These are phyloP conservation scores for Penaeus monodon DNA, from an alignment of 2,888 invertebrate species.

Conservation along the genomic window DNA sequence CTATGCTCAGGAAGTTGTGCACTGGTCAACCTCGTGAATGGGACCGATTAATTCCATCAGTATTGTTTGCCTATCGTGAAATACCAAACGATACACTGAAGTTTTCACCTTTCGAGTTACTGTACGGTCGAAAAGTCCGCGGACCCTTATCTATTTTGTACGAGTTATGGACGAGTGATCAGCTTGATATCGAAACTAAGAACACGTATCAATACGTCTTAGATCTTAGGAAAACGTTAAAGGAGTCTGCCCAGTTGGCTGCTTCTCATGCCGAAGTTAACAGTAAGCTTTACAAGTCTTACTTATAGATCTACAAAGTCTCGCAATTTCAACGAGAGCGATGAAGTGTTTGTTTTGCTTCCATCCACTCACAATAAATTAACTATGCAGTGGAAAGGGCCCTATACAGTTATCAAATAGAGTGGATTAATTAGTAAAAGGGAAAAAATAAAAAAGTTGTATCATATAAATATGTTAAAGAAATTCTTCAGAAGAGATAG, in stretches of 20 bases:
- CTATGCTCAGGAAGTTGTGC: slow-evolving; percentile 4
- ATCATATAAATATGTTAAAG: slow-evolving; percentile 35
- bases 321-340: neutral
- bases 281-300: neutral
- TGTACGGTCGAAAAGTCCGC: slow-evolving; percentile 27
- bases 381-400: slow-evolving; percentile 31
- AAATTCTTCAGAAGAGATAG: neutral
- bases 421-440: slow-evolving; percentile 7
- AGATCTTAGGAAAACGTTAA: slow-evolving; percentile 10
- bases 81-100: slow-evolving; percentile 19
- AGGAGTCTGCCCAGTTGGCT: slow-evolving; percentile 22
- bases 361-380: slow-evolving; percentile 18
- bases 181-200: neutral
- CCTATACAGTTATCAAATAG: slow-evolving; percentile 5
- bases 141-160: slow-evolving; percentile 19
- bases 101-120: slow-evolving; percentile 34
- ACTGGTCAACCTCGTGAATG: neutral
- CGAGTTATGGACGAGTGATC: neutral
- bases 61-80: slow-evolving; percentile 25
- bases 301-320: slow-evolving; percentile 6
- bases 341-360: slow-evolving; percentile 26
- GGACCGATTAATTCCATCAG: neutral
- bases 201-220: slow-evolving; percentile 10
- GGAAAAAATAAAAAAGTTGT: slow-evolving; percentile 18
- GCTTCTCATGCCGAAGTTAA: neutral